A percentile compares a stretch with the other conserved stretches of the same genome.
These are phyloP conservation scores for Pterocles gutturalis DNA, from an alignment of 2,113 vertebrate genomes.

Conservation along the genomic window DNA sequence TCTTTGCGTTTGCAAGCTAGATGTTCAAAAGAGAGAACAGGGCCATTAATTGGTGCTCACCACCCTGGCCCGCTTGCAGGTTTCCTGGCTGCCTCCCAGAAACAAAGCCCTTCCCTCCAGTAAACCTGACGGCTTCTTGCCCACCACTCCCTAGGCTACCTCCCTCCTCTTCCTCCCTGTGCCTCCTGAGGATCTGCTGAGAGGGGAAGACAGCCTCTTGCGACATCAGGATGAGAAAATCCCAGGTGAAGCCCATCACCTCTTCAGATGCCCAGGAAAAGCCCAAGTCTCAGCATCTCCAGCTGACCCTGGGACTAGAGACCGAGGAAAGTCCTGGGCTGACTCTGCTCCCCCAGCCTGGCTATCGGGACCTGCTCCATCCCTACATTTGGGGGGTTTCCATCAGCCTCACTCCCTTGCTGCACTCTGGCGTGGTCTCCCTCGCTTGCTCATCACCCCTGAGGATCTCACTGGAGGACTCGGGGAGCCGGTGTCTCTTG, in stretches of 20 bases:
- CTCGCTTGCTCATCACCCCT: background rate
- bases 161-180: background rate
- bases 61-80: background rate
- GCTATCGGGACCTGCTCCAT: background rate
- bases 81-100: background rate
- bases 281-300: background rate
- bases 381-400: background rate
- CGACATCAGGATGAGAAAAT: background rate
- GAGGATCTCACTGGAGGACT: background rate
- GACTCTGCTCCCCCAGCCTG: background rate
- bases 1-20: constrained; percentile 98
- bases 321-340: background rate
- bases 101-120: background rate
- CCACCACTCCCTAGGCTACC: background rate
- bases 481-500: accelerated
- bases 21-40: constrained; percentile 31
- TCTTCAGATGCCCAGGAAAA: background rate
- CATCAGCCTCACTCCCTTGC: background rate
- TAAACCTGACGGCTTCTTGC: background rate
- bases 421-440: background rate
- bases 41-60: background rate
- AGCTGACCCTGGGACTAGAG: background rate
- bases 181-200: background rate
- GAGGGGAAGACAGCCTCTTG: background rate
- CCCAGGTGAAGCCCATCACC: background rate